Evolutionary conservation across 2,113 vertebrate species (phyloP), one percentile per base, ranked within the genome.

Genomic region (Ursus arctos): DNA sequence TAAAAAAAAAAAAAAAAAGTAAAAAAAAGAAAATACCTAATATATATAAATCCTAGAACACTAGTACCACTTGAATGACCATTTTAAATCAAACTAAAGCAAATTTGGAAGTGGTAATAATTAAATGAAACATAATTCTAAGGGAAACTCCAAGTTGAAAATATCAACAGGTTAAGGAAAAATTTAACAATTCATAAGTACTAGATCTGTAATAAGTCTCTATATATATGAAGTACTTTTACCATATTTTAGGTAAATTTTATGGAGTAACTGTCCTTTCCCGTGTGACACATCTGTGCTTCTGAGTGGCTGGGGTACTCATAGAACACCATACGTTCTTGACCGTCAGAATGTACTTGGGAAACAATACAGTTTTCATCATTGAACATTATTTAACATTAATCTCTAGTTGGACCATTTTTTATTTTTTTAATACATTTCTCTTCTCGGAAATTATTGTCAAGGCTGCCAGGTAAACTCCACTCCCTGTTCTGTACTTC

Each of bases 381-480:
- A 26, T 74, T 74, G 14, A 33, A 40, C 26, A 77, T 87, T 77
- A 71, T 26, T 76, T 69, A 87, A 81, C 65, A 67, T 65, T 71
- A 67, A 26, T 77, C 51, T 40, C 31, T 61, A 36, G n/a, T 71
- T 94, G 36, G 43, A 65, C 21, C 36, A 55, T 83, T 91, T 91
- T 65, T 51, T 59, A 53, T 79, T 96, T 83, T 43, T 22, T 31
- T 72, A 77, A 80, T 79, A 28, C 6, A 19, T 63, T 94, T 76
- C 14, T 65, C 49, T 74, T 92, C 74, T 95, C 89, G n/a, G 57
- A 89, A 93, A 80, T 74, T n/a, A 77, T 55, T 82, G 51, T 77
- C 59, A 55, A 72, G 72, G 69, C 61, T 84, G 31, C 69, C 12
- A 31, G 31, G 6, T 82, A 33, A 71, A 28, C 79, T 72, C 61